These are phyloP conservation scores for Athene noctua DNA, from an alignment of 2,113 vertebrate genomes.

Conservation along the genomic window DNA sequence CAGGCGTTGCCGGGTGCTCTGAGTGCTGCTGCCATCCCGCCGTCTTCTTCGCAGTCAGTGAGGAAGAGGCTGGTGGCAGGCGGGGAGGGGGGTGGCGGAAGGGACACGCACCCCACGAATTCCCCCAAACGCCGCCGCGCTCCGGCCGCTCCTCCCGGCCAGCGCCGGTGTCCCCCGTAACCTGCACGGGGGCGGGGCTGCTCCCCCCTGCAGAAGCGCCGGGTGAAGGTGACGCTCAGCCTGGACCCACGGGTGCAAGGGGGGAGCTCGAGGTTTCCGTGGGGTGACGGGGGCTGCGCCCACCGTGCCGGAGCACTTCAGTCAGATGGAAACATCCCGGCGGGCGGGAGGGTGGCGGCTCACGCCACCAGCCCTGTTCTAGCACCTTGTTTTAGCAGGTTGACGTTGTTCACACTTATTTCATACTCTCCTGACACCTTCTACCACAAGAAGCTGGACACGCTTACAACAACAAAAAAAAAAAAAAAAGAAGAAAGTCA, in stretches of 20 bases:
- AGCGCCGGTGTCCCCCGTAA: accelerated
- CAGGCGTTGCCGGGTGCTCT: background rate
- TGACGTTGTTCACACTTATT: background rate
- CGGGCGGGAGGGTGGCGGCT: background rate
- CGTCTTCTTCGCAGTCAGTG: no score
- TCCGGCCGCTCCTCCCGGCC: background rate
- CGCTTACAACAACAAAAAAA: background rate
- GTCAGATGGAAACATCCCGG: background rate
- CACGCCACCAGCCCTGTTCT: background rate
- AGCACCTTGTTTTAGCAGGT: background rate
- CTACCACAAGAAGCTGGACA: background rate
- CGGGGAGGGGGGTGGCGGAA: background rate
- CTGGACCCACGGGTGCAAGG: background rate
- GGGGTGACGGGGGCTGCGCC: background rate
- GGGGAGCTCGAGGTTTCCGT: background rate
- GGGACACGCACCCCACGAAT: background rate
- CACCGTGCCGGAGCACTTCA: background rate
- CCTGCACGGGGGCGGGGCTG: background rate
- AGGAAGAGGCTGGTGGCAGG: no score
- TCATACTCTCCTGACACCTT: background rate
- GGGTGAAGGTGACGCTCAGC: background rate
- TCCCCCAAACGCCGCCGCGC: background rate
- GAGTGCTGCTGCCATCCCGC: background rate
- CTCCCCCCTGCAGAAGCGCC: background rate
- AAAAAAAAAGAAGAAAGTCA: background rate